phyloP scores from a whole-genome alignment of 2,888 invertebrate species.

The Adelphocoris suturalis region DNA sequence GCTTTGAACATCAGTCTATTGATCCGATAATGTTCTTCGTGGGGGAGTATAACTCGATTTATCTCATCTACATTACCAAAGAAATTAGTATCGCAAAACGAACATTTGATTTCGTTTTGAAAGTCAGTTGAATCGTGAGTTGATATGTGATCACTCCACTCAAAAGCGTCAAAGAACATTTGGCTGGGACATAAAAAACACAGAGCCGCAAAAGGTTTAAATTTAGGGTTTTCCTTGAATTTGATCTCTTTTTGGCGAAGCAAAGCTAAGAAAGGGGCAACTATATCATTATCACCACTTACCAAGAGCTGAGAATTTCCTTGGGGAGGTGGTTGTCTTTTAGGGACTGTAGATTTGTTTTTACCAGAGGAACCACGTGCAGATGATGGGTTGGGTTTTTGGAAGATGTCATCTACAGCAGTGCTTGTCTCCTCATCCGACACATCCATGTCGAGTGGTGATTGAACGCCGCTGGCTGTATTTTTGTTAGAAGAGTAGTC shows the following conservation, averaged over 20 bases:
- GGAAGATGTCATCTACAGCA: neutral
- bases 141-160: conserved; percentile 19
- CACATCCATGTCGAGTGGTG: neutral
- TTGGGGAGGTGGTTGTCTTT: neutral
- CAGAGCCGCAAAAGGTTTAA: neutral
- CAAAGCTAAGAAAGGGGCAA: neutral
- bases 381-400: neutral
- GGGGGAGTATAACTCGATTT: neutral
- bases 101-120: conserved; percentile 45
- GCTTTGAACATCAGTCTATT: neutral
- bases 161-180: neutral
- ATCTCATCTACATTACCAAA: conserved; percentile 13
- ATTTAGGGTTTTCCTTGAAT: neutral
- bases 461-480: neutral
- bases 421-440: neutral
- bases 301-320: neutral
- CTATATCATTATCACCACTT: neutral
- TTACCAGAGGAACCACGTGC: neutral
- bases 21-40: neutral
- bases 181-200: neutral
- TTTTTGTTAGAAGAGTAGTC: neutral
- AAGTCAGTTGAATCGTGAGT: neutral
- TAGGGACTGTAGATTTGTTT: neutral
- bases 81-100: conserved; percentile 1
- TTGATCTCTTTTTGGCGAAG: neutral